Conservation (phyloP, 2,888 invertebrate species). For the Ormyrus thymus region DNA sequence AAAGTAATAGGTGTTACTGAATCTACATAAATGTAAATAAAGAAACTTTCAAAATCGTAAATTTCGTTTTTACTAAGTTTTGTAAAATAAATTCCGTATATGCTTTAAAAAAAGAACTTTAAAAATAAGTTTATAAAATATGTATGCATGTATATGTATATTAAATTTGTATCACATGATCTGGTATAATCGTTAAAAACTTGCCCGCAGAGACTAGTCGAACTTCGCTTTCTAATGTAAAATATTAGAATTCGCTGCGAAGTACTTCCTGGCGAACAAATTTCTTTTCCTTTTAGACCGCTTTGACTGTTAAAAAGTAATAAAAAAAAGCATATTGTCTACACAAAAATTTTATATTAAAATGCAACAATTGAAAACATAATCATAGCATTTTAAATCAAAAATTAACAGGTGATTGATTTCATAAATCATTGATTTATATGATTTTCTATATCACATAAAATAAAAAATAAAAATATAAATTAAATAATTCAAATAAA, state of each 20-base stretch:
- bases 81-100: constrained; percentile 6
- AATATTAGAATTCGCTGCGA: constrained; percentile 11
- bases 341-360: no score
- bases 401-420: background rate
- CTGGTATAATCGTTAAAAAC: constrained; percentile 45
- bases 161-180: constrained; percentile 29
- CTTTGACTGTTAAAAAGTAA: background rate
- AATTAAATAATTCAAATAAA: background rate
- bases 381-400: background rate
- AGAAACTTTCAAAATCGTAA: background rate
- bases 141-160: background rate
- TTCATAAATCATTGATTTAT: background rate
- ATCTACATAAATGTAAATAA: background rate
- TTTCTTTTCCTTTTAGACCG: constrained; percentile 15
- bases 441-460: background rate
- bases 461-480: no score
- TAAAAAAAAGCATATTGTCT: background rate
- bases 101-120: background rate
- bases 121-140: background rate
- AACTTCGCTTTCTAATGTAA: constrained; percentile 32
- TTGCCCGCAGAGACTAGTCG: constrained; percentile 43
- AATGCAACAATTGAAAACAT: background rate
- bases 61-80: constrained; percentile 7
- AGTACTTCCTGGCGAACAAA: constrained; percentile 48
- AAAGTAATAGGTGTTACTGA: background rate